phyloP scores from a whole-genome alignment of 2,888 invertebrate genomes.

The Meiosimyza decipiens region DNA sequence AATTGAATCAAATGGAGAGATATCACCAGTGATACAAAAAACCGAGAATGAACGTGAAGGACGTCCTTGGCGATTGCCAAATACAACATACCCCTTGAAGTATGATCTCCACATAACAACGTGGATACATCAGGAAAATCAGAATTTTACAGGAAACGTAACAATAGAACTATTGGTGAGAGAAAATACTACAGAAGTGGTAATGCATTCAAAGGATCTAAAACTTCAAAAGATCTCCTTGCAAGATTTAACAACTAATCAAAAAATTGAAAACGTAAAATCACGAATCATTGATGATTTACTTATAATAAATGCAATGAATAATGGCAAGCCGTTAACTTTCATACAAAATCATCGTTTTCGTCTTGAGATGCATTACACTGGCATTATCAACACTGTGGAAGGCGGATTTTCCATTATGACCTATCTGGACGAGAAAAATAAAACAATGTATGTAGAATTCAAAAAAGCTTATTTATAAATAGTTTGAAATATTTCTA shows the following conservation, averaged over 20 bases:
- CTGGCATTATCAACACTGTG: conserved; percentile 69
- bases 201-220: conserved; percentile 42
- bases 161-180: conserved; percentile 39
- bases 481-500: too few species aligned
- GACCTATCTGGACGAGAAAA: conserved; percentile 64
- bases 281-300: conserved; percentile 30
- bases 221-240: conserved; percentile 35
- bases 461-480: too few species aligned
- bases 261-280: conserved; percentile 29
- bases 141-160: conserved; percentile 40
- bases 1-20: too few species aligned
- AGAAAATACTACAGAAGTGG: conserved; percentile 36
- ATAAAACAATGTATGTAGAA: conserved; percentile 51
- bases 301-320: conserved; percentile 34
- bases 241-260: conserved; percentile 34
- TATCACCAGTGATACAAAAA: too few species aligned
- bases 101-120: conserved; percentile 63
- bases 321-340: conserved; percentile 17
- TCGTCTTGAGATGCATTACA: conserved; percentile 67
- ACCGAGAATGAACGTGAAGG: too few species aligned
- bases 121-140: conserved; percentile 41
- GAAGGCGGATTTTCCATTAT: conserved; percentile 74
- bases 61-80: conserved; percentile 66
- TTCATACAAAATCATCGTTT: conserved; percentile 35
- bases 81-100: conserved; percentile 67